phyloP scores from a whole-genome alignment of 92 coral and sea anemone genomes.

The Epizoanthus ramosus region DNA sequence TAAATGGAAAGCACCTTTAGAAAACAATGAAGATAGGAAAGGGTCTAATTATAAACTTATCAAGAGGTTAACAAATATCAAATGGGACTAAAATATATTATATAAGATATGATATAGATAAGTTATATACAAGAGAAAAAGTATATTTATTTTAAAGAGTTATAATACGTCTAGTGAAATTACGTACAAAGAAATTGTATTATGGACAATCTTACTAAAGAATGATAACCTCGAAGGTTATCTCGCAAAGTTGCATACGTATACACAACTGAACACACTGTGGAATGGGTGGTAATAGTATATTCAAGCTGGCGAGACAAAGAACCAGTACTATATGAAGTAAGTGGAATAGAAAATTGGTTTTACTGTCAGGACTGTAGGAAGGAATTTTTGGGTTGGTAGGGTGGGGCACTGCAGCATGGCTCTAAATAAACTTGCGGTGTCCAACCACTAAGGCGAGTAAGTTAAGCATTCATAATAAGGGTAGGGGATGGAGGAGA shows the following conservation, averaged over 20 bases:
- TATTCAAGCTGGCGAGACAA: not conserved
- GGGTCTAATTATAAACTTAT: not conserved
- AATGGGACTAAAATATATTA: slow-evolving; percentile 3
- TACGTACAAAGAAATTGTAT: slow-evolving; percentile 22
- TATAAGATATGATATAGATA: not conserved
- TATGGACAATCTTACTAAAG: slow-evolving; percentile 2
- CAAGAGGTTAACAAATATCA: not conserved
- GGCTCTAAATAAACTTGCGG: too few relatives aligned
- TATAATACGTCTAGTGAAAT: not conserved
- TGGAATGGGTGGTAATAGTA: not conserved
- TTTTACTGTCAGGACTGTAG: too few relatives aligned
- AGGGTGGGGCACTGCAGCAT: too few relatives aligned
- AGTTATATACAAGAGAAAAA: slow-evolving; percentile 14
- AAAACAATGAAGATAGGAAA: too few relatives aligned
- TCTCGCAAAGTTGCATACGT: not conserved
- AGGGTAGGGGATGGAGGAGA: too few relatives aligned
- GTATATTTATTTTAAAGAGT: slow-evolving; percentile 30
- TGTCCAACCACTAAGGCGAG: too few relatives aligned
- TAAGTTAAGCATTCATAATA: too few relatives aligned
- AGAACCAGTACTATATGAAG: not conserved
- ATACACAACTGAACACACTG: not conserved
- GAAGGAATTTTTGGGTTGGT: too few relatives aligned
- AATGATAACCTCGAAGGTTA: not conserved
- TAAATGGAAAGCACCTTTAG: too few relatives aligned
- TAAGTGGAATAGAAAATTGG: too few relatives aligned